phyloP scores from a whole-genome alignment of 2,797 vertebrate genomes.

The Podarcis siculus region DNA sequence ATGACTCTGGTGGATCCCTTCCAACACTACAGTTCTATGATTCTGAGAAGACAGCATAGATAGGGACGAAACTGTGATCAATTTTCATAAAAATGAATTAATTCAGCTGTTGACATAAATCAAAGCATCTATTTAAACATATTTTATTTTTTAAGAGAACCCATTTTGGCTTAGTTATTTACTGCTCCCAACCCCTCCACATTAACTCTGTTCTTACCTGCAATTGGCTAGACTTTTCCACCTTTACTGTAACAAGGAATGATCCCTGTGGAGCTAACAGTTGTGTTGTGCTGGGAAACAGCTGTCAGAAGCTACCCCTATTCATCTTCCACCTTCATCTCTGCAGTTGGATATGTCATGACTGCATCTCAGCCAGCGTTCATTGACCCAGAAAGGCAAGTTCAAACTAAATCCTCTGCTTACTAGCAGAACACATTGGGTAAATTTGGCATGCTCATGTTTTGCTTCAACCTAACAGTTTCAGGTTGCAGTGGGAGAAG shows the following conservation, averaged over 20 bases:
- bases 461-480: background rate
- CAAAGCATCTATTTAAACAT: background rate
- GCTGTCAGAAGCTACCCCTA: background rate
- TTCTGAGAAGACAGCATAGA: background rate
- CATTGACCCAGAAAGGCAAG: conserved; percentile 46
- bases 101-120: background rate
- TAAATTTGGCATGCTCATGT: conserved; percentile 23
- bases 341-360: conserved; percentile 12
- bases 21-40: no score
- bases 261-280: background rate
- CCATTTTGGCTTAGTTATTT: background rate
- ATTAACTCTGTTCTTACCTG: background rate
- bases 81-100: background rate
- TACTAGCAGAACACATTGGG: background rate
- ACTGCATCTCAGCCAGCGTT: conserved; percentile 29
- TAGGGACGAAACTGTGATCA: background rate
- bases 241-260: background rate
- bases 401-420: conserved; percentile 8
- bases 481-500: background rate
- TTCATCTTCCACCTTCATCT: background rate
- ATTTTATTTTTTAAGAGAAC: background rate
- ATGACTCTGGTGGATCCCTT: no score
- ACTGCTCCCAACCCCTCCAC: background rate
- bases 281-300: conserved; percentile 10
- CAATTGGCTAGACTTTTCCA: background rate